These are phyloP conservation scores for Apostichopus leukothele DNA, from an alignment of 53 echinoderm and acorn worm genomes.

Conservation along the genomic window DNA sequence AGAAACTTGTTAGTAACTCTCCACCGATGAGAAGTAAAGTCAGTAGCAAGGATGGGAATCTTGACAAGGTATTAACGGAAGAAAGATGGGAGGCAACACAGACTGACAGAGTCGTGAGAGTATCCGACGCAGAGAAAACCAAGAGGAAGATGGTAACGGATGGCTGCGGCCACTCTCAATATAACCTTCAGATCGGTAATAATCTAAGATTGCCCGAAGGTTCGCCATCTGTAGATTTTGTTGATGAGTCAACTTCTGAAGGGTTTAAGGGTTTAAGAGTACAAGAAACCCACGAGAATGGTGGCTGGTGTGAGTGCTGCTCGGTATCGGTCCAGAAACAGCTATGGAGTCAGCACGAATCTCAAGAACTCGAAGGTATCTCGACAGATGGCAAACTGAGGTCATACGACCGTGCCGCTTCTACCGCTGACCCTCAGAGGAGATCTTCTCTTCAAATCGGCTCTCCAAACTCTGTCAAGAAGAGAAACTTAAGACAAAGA, in stretches of 20 bases:
- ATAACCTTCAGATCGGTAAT: no score
- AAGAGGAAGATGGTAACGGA: no score
- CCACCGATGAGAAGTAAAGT: not conserved
- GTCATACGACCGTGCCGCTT: not conserved
- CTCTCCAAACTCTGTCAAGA: not conserved
- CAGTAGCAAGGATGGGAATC: not conserved
- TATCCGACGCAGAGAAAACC: no score
- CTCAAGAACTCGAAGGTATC: not conserved
- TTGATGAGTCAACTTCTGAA: not conserved
- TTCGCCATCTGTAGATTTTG: not conserved
- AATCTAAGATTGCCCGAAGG: not conserved
- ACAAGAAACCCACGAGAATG: not conserved
- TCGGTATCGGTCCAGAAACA: conserved; percentile 19
- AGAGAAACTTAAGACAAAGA: conserved; percentile 4
- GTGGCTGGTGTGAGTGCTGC: conserved; percentile 17
- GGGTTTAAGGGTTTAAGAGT: no score
- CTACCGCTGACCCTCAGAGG: not conserved
- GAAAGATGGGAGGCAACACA: not conserved
- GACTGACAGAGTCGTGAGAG: not conserved
- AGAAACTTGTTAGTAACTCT: not conserved
- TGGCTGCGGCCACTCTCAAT: no score
- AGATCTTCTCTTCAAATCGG: conserved; percentile 8
- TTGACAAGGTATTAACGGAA: not conserved
- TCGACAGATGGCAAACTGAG: no score
- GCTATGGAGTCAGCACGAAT: not conserved